These are phyloP conservation scores for Macrosteles quadrilineatus DNA, from an alignment of 1,140 invertebrate genomes.

Conservation along the genomic window DNA sequence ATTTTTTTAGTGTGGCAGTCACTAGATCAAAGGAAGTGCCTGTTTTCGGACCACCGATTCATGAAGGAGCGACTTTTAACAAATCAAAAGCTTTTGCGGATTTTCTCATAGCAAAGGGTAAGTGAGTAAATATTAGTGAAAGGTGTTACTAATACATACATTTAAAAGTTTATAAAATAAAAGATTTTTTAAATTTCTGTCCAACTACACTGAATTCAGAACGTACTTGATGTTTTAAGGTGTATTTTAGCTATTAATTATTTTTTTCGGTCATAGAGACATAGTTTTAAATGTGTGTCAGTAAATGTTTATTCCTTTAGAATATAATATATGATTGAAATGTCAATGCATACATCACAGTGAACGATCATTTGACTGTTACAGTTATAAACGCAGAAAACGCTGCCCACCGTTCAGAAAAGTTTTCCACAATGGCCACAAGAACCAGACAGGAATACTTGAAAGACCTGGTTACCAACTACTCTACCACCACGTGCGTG, in stretches of 20 bases:
- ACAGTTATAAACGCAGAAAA: slow-evolving; percentile 95
- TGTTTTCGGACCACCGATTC: slow-evolving; percentile 92
- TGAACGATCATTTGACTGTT: too few species aligned
- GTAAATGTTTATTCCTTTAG: too few species aligned
- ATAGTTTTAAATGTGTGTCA: too few species aligned
- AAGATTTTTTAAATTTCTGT: too few species aligned
- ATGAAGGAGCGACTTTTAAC: slow-evolving; percentile 77
- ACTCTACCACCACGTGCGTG: slow-evolving; percentile 75
- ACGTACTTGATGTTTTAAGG: too few species aligned
- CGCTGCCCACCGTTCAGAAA: slow-evolving; percentile 92
- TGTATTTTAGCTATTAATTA: too few species aligned
- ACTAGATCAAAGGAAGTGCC: slow-evolving; percentile 94
- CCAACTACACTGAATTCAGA: too few species aligned
- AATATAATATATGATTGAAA: too few species aligned
- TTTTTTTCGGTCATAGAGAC: too few species aligned
- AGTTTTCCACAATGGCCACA: slow-evolving; percentile 97
- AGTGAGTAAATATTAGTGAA: slow-evolving; percentile 29
- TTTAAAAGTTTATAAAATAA: too few species aligned
- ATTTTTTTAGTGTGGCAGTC: slow-evolving; percentile 74
- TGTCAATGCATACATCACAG: too few species aligned
- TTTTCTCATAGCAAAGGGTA: slow-evolving; percentile 89
- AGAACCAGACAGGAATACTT: slow-evolving; percentile 94
- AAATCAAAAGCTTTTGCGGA: slow-evolving; percentile 91
- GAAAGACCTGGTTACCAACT: slow-evolving; percentile 87
- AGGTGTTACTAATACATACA: too few species aligned